These are phyloP conservation scores for Drosophila meridionalis DNA, from an alignment of 2,888 invertebrate species.

Conservation along the genomic window DNA sequence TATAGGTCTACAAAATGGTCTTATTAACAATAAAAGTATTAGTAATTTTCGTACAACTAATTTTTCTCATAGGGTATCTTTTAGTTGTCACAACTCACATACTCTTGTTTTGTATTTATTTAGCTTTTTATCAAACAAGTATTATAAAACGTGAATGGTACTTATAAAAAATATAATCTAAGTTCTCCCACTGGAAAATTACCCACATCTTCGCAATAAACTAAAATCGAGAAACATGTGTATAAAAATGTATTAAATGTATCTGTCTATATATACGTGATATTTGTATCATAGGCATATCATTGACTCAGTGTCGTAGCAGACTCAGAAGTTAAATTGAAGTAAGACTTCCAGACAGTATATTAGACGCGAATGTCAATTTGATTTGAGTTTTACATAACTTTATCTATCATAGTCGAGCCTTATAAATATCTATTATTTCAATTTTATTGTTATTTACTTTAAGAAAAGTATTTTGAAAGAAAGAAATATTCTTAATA, in stretches of 20 bases:
- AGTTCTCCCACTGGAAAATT: conserved; percentile 56
- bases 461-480: not conserved
- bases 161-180: conserved; percentile 37
- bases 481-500: not conserved
- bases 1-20: not conserved
- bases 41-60: not conserved
- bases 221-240: conserved; percentile 2
- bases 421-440: no score
- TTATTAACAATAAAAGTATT: not conserved
- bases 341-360: not conserved
- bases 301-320: not conserved
- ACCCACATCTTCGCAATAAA: conserved; percentile 25
- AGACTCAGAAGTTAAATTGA: not conserved
- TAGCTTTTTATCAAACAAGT: conserved; percentile 53
- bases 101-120: conserved; percentile 9
- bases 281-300: not conserved
- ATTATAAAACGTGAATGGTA: conserved; percentile 43
- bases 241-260: not conserved
- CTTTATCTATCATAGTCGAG: no score
- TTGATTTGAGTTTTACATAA: not conserved
- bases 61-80: not conserved
- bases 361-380: not conserved
- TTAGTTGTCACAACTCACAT: not conserved
- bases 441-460: no score
- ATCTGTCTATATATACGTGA: not conserved